Base-by-base conservation (phyloP, 2,888 invertebrate species). In the Phyto melanocephala region DNA sequence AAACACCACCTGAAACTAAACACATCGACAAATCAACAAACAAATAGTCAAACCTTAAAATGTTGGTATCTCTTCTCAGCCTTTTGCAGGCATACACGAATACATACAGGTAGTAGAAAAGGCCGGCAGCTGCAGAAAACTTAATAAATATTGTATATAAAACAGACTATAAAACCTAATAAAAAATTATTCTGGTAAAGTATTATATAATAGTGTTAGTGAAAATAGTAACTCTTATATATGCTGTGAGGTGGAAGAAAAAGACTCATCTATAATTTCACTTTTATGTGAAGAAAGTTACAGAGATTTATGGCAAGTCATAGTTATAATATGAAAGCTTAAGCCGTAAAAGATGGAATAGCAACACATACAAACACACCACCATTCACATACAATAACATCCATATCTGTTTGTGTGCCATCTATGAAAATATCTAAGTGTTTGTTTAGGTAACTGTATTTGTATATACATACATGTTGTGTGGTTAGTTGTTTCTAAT, bases 261-360 rank as follows among this genome's bases (percentile, higher is more conserved):
- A 15, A 37, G 24, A 28, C n/a, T 37, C 37, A 58, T 67, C 35
- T 70, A 60, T 45, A 72, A 68, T 67, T 75, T 83, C 67, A 81
- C 79, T 81, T 81, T 80, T 70, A 71, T 71, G 17, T 67, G 17
- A 35, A 65, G 58, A 79, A 67, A 79, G 33, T 70, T 45, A 60
- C 70, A 58, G 62, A 76, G 83, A 83, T 84, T 84, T 84, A 84
- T 78, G 75, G 47, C 77, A 81, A 81, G 77, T 80, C 77, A 78
- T 83, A 54, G 81, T 65, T 78, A 65, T 82, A 65, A 78, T 75
- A 78, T 84, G 76, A 80, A 80, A 81, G 72, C 75, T 81, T 80
- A 80, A 80, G 74, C 70, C 65, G 62, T 83, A 76, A 67, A 70
- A 81, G 68, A 63, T 76, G 67, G 35, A 68, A 79, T 52, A 33